Percentiles rank a stretch among this genome's conserved stretches.
Conservation (phyloP, 2,888 invertebrate species). For the Dryococelus australis region DNA sequence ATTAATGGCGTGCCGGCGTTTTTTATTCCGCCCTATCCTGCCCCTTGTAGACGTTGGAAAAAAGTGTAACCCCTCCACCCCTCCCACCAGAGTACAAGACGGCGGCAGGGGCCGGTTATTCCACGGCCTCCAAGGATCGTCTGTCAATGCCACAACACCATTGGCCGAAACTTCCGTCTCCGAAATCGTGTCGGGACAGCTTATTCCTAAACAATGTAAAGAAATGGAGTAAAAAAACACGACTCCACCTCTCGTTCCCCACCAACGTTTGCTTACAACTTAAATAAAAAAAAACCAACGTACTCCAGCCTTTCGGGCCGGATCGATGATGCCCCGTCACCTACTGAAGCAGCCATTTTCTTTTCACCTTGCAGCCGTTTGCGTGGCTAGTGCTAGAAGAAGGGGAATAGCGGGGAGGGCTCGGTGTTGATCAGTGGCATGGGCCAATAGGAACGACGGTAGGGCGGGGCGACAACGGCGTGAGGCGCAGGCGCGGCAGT, state of each 20-base stretch:
- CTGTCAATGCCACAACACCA: neutral
- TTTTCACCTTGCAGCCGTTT: slow-evolving; percentile 29
- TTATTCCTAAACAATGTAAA: neutral
- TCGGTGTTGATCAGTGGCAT: neutral
- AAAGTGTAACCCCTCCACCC: neutral
- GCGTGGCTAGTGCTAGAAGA: neutral
- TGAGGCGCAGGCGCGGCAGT: too few relatives aligned
- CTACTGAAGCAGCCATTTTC: slow-evolving; percentile 37
- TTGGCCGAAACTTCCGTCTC: slow-evolving; percentile 1
- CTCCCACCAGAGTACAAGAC: neutral
- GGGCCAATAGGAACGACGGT: too few relatives aligned
- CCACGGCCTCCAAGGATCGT: neutral
- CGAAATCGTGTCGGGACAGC: slow-evolving; percentile 16
- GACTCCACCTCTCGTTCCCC: slow-evolving; percentile 10
- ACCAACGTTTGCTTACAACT: neutral
- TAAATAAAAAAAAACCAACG: neutral
- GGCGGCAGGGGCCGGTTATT: neutral
- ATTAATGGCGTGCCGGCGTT: too few relatives aligned
- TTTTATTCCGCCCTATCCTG: too few relatives aligned
- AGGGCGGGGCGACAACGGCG: too few relatives aligned
- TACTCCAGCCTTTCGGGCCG: slow-evolving; percentile 9
- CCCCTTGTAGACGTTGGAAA: too few relatives aligned
- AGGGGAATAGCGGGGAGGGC: neutral
- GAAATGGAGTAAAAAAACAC: neutral
- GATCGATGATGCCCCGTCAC: slow-evolving; percentile 30